Base-by-base conservation (phyloP, 2,797 vertebrate species). In the Acestrorhynchus altus region DNA sequence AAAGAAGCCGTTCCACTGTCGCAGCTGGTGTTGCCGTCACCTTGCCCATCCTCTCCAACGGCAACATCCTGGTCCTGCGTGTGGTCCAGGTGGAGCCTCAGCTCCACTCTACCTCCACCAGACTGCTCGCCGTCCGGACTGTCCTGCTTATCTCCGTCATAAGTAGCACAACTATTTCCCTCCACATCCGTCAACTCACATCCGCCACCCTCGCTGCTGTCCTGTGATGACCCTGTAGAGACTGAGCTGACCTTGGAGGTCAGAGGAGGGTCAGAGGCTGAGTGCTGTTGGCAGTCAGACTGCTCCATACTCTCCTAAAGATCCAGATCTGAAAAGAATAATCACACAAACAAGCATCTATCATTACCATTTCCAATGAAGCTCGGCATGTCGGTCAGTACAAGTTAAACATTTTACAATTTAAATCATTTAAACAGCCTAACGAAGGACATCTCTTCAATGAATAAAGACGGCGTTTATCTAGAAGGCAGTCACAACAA, bases 231-330 rank as follows among this genome's bases (percentile, higher is more conserved):
- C 13, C 52, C 85, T 12, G 77, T 81, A 0, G 6, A 44, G 42
- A 54, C 49, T 8, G 83, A 61, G 12, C 73, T 79, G 52, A 79
- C 80, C 70, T 88, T 85, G 28, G 83, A 86, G 74, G 56, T 89
- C 63, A 89, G 86, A 82, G 90, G 86, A 46, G 26, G 77, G 68
- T 82, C 59, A 15, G 63, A 71, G 71, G 77, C 65, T 57, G 80
- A 83, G 67, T 71, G 78, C 20, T 72, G 42, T 42, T 60, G 69
- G 78, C 84, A 78, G 86, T 84, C 86, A 77, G 79, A 76, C 39
- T 81, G 82, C 72, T 92, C 89, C 85, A 88, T 87, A 75, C 87
- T 85, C 85, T 80, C 74, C 85, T 77, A 81, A 72, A 66, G 54
- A 35, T 81, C 88, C 76, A 86, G 57, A 47, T 64, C 66, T 76